These are phyloP conservation scores for Yponomeuta cagnagella DNA, from an alignment of 2,888 invertebrate species.

Conservation along the genomic window DNA sequence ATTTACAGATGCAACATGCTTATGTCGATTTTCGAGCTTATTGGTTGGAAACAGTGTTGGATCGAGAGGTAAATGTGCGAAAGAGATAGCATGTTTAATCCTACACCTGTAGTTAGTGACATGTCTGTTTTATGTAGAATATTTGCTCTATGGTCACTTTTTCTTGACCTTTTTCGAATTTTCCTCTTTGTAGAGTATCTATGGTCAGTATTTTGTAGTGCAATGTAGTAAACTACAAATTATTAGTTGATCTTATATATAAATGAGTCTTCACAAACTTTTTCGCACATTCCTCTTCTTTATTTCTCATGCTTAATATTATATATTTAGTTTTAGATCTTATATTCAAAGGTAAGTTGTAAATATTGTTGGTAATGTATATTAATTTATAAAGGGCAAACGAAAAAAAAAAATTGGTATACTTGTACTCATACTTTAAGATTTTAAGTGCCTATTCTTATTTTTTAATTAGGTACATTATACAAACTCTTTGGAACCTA, in stretches of 20 bases:
- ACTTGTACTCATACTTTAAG: too few species aligned
- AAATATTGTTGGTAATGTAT: too few species aligned
- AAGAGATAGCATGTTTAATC: slow-evolving; percentile 53
- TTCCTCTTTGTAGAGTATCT: neutral
- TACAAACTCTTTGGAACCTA: too few species aligned
- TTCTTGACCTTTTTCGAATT: neutral
- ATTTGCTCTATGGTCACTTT: neutral
- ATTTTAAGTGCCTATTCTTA: too few species aligned
- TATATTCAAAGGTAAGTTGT: too few species aligned
- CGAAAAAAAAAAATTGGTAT: too few species aligned
- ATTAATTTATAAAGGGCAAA: too few species aligned
- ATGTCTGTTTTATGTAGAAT: neutral
- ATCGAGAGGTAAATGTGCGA: slow-evolving; percentile 78
- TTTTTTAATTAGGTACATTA: too few species aligned
- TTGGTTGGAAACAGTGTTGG: slow-evolving; percentile 77
- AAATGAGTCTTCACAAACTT: slow-evolving; percentile 27
- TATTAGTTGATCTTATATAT: neutral
- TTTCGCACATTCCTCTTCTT: slow-evolving; percentile 71
- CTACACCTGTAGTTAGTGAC: slow-evolving; percentile 1
- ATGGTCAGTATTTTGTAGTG: neutral
- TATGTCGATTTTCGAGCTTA: slow-evolving; percentile 75
- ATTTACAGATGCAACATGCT: slow-evolving; percentile 76
- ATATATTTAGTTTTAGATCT: neutral
- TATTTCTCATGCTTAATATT: slow-evolving; percentile 5
- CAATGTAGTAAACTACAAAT: neutral